Conservation (phyloP, 2,888 invertebrate genomes). For the Tachina fera region DNA sequence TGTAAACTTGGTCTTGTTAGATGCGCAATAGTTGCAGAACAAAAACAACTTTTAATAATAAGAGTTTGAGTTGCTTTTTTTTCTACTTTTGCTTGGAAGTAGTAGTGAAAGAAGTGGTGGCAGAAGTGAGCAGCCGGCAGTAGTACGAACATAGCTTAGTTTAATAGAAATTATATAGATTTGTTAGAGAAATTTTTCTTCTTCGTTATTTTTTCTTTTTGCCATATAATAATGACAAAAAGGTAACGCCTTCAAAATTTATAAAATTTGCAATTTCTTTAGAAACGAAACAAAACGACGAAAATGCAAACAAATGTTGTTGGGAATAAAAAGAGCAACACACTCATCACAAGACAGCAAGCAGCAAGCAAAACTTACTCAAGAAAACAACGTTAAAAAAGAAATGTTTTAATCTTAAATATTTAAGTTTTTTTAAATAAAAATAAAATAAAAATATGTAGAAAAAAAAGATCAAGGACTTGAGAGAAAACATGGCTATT, state of each 20-base stretch:
- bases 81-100: slow-evolving; percentile 20
- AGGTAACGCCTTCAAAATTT: slow-evolving; percentile 81
- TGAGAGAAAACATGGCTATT: neutral
- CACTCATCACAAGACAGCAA: slow-evolving; percentile 9
- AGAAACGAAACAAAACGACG: slow-evolving; percentile 51
- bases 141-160: slow-evolving; percentile 32
- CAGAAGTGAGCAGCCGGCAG: slow-evolving; percentile 34
- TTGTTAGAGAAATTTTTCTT: slow-evolving; percentile 65
- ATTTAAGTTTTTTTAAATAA: slow-evolving; percentile 6
- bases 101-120: slow-evolving; percentile 35
- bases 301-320: slow-evolving; percentile 54
- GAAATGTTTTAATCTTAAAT: neutral
- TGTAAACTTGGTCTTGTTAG: slow-evolving; percentile 55
- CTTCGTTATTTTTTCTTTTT: slow-evolving; percentile 45
- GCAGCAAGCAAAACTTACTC: neutral
- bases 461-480: slow-evolving; percentile 13
- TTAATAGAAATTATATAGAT: slow-evolving; percentile 59
- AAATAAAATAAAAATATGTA: neutral
- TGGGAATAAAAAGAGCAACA: slow-evolving; percentile 5
- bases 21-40: slow-evolving; percentile 68
- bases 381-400: slow-evolving; percentile 12
- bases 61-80: slow-evolving; percentile 26
- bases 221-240: slow-evolving; percentile 72
- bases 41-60: slow-evolving; percentile 57
- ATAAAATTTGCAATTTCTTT: slow-evolving; percentile 73